Base-by-base conservation (phyloP, 2,888 invertebrate genomes). In the Beris morrisii region DNA sequence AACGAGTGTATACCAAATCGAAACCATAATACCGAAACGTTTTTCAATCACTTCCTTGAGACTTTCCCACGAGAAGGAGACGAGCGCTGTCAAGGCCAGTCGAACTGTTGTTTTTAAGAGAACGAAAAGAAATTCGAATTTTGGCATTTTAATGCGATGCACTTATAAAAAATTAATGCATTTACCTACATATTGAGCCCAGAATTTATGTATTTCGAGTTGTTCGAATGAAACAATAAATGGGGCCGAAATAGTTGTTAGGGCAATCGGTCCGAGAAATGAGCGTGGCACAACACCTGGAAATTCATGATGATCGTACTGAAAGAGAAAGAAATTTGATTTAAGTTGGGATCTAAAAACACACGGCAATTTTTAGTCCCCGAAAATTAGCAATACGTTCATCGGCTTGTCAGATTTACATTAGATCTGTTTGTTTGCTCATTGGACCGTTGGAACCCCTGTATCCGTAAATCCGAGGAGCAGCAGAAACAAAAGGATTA, bases 291-390 rank as follows among this genome's bases (percentile, higher is more conserved):
- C 99, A 68, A 98, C 97, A 69, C 99, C 92, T 75, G 98, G 95
- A 84, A 94, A 99, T 77, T 96, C 93, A 79, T 92, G 86, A 82
- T 99, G 99, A 82, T 99, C 99, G 82, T 97, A 99, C 95, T 97
- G 83, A 31, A 48, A 56, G 11, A n/a, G 13, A 38, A 50, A 61
- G 9, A 59, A 59, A 22, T 28, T 12, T 44, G 22, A 15, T 13
- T 55, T 7, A n/a, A 32, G 55, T 12, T 30, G 4, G n/a, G n/a
- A n/a, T n/a, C n/a, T n/a, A n/a, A n/a, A n/a, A 22, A 45, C 11
- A 45, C 2, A 45, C n/a, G 3, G n/a, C 3, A 45, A 3, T 45
- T 45, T n/a, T n/a, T 45, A 45, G 22, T 22, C 22, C 1, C 22
- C 22, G 22, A 22, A 22, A 22, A n/a, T n/a, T n/a, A n/a, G n/a